Base-by-base conservation (phyloP, 2,797 vertebrate species). In the Heliangelus exortis region DNA sequence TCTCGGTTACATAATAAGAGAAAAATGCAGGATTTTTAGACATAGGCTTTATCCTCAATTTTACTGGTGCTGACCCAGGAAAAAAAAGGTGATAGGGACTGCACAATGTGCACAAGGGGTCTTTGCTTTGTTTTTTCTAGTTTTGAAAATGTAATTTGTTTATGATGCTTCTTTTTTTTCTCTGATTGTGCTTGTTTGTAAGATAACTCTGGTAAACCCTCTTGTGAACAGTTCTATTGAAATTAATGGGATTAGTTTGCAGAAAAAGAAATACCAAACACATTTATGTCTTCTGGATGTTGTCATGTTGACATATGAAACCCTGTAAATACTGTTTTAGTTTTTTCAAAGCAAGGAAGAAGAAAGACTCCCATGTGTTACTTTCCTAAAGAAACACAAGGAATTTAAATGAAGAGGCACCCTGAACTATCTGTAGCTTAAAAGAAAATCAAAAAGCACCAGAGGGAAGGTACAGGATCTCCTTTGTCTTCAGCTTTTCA, bases 181-280 rank as follows among this genome's bases (percentile, higher is more conserved):
- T 87, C 63, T 72, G 26, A 20, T 90, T 4, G 12, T 47, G 23
- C 3, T 0, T 59, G 51, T 77, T 66, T 81, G 23, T 55, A 68
- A 63, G 54, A 33, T 61, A 69, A 47, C 62, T 62, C 48, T 66
- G 31, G 22, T 77, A 87, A 88, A 28, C n/a, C 69, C 72, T 82
- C 39, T 84, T 89, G 75, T 84, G 78, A 87, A 36, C 74, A 77
- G 19, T 78, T 84, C 84, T 84, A 39, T 36, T 77, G 47, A 89
- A 87, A 66, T 89, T 91, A 82, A 47, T 91, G 53, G 63, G 34
- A 90, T 89, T 91, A 54, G 33, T 68, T 90, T 79, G 62, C 36
- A 87, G 66, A 61, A 87, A 75, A 96, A 95, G 41, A 59, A 88
- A 88, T 76, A 94, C 71, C 29, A 79, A 71, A 55, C 16, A 26